A percentile compares a stretch with the other conserved stretches of the same genome.
Conservation (phyloP, 2,797 vertebrate genomes). For the Nyctibius grandis region DNA sequence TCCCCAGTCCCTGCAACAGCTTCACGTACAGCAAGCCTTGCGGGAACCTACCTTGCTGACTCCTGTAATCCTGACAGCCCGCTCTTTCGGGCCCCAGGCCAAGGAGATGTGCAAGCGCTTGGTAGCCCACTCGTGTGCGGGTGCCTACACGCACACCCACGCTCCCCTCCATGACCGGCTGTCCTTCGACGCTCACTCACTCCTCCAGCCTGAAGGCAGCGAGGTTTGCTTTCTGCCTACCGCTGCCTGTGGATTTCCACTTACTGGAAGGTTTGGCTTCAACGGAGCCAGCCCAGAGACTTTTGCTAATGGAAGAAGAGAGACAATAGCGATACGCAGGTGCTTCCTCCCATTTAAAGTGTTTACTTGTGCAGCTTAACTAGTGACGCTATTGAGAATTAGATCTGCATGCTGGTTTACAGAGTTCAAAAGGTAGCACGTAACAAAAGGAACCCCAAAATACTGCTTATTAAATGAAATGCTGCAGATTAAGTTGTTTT, state of each 20-base stretch:
- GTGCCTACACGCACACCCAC: neutral
- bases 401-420: neutral
- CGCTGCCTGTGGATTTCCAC: neutral
- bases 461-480: conserved; percentile 29
- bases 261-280: neutral
- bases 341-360: conserved; percentile 78
- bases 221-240: neutral
- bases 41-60: neutral
- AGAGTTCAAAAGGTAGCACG: conserved; percentile 54
- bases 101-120: neutral
- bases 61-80: neutral
- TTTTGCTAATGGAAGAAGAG: conserved; percentile 29
- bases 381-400: conserved; percentile 41
- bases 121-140: neutral
- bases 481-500: neutral
- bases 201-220: neutral
- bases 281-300: neutral
- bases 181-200: rapidly evolving
- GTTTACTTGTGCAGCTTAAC: conserved; percentile 52
- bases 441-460: conserved; percentile 58
- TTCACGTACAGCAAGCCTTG: neutral
- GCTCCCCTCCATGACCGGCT: neutral
- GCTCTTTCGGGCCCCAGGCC: neutral
- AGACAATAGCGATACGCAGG: conserved; percentile 69
- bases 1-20: neutral